Percentiles rank a stretch among this genome's conserved stretches.
These are phyloP conservation scores for Myathropa florea DNA, from an alignment of 2,888 invertebrate genomes.

Conservation along the genomic window DNA sequence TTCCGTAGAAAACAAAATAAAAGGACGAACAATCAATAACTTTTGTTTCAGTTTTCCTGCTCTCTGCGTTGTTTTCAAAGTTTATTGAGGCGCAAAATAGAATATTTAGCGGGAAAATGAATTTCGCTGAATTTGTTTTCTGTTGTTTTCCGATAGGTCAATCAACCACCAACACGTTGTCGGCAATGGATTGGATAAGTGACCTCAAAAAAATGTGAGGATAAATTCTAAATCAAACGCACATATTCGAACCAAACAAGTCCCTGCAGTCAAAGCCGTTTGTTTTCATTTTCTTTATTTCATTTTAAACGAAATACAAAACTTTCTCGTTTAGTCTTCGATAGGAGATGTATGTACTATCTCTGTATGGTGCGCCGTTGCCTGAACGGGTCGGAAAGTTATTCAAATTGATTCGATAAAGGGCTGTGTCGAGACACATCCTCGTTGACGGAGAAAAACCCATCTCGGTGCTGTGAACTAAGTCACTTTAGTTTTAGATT, in stretches of 20 bases:
- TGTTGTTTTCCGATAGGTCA: conserved; percentile 47
- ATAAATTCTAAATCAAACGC: conserved; percentile 21
- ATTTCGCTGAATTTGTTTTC: conserved; percentile 35
- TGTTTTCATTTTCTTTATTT: neutral
- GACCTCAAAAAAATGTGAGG: conserved; percentile 12
- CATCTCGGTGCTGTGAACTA: conserved; percentile 35
- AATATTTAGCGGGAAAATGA: conserved; percentile 59
- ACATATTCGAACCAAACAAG: neutral
- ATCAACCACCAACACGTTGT: conserved; percentile 1
- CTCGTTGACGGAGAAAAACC: neutral
- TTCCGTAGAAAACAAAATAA: conserved; percentile 11
- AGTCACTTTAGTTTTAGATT: conserved; percentile 68
- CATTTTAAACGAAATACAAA: conserved; percentile 42
- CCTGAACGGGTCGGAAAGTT: conserved; percentile 4
- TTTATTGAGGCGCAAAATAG: conserved; percentile 64
- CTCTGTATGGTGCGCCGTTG: neutral
- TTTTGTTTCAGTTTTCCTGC: conserved; percentile 23
- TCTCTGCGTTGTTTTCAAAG: conserved; percentile 42
- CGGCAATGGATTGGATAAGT: neutral
- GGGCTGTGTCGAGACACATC: neutral
- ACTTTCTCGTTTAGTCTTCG: conserved; percentile 34
- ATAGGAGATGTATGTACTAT: neutral
- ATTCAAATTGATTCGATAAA: conserved; percentile 64
- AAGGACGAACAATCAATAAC: conserved; percentile 55
- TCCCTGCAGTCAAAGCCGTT: conserved; percentile 33